Evolutionary conservation across 1,140 invertebrate genomes (phyloP).

Genomic region (Rhopalosiphum maidis): DNA sequence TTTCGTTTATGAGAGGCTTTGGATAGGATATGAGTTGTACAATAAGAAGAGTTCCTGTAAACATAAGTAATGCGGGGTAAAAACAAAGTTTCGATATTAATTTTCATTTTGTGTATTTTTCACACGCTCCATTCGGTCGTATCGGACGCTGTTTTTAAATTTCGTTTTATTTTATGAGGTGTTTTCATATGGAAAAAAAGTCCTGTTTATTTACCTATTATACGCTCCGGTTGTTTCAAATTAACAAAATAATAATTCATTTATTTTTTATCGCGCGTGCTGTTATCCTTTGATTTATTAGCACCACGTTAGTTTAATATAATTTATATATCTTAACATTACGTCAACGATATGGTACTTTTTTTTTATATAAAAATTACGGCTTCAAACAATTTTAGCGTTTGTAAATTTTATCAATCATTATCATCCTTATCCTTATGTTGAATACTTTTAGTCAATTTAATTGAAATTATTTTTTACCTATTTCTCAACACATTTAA

Average conservation of each 20-base stretch:
- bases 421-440: background rate
- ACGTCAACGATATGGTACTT: background rate
- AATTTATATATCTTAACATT: background rate
- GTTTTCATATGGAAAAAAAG: constrained; percentile 2
- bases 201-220: background rate
- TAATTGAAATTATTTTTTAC: background rate
- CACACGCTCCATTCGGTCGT: background rate
- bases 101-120: background rate
- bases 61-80: too few relatives aligned
- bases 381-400: background rate
- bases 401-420: too few relatives aligned
- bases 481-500: background rate
- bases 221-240: background rate
- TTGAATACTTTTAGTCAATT: background rate
- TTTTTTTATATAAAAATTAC: background rate
- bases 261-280: background rate
- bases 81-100: background rate
- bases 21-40: too few relatives aligned
- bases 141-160: constrained; percentile 2
- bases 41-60: too few relatives aligned
- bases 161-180: background rate
- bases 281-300: constrained; percentile 27
- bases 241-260: constrained; percentile 28
- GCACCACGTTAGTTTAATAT: background rate
- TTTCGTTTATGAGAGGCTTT: too few relatives aligned